Evolutionary conservation across 1,140 invertebrate species (phyloP).

Genomic region (Manduca sexta): DNA sequence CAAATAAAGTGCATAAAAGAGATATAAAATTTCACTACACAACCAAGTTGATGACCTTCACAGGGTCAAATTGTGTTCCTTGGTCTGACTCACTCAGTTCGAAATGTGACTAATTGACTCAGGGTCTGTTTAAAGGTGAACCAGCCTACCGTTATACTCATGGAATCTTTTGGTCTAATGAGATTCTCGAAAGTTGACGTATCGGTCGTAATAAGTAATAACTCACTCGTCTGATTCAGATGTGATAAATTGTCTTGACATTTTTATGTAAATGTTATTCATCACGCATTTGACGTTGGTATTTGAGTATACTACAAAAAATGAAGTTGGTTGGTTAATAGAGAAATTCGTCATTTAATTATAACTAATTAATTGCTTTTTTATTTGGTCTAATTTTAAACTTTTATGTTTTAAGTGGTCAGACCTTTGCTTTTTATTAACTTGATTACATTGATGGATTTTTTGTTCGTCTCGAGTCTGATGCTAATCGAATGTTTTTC

Average conservation of each 20-base stretch:
- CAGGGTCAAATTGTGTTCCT: conserved; percentile 21
- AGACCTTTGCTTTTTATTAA: too few relatives aligned
- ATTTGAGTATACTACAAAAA: too few relatives aligned
- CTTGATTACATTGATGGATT: too few relatives aligned
- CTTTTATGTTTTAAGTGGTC: too few relatives aligned
- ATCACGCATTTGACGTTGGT: too few relatives aligned
- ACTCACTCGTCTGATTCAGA: neutral
- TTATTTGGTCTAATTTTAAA: too few relatives aligned
- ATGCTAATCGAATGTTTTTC: too few relatives aligned
- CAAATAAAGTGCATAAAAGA: conserved; percentile 5
- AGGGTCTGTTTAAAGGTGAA: conserved; percentile 1
- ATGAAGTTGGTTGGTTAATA: too few relatives aligned
- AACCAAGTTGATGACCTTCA: conserved; percentile 12
- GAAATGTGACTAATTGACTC: neutral
- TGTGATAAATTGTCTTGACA: neutral
- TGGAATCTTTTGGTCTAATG: neutral
- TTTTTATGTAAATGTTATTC: too few relatives aligned
- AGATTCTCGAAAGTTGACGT: neutral
- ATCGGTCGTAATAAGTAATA: neutral
- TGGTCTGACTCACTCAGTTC: conserved; percentile 25
- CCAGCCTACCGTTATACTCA: conserved; percentile 4
- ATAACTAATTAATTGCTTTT: too few relatives aligned
- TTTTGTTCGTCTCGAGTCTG: too few relatives aligned
- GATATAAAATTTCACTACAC: conserved; percentile 7
- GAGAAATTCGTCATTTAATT: too few relatives aligned